Conservation (phyloP, 2,888 invertebrate genomes). For the Parasteatoda lunata region DNA sequence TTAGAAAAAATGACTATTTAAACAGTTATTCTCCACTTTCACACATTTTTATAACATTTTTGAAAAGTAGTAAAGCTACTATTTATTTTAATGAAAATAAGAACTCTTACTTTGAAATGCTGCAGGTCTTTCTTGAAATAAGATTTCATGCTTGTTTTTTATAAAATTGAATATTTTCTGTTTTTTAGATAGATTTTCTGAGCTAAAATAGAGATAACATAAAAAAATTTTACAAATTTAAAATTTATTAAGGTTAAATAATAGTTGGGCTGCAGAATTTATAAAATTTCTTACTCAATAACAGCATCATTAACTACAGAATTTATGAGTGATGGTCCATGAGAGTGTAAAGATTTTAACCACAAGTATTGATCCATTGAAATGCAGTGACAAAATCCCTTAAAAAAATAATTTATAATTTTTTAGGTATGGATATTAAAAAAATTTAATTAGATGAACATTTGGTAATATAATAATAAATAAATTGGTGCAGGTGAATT, state of each 20-base stretch:
- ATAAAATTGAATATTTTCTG: neutral
- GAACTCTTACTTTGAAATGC: neutral
- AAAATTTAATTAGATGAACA: too few species aligned
- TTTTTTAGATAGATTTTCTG: neutral
- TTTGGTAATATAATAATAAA: too few species aligned
- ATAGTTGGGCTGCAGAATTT: neutral
- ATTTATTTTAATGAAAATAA: neutral
- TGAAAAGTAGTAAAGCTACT: neutral
- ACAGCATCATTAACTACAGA: neutral
- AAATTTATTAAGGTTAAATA: too few species aligned
- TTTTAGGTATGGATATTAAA: too few species aligned
- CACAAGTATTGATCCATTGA: neutral
- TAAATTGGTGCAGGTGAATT: too few species aligned
- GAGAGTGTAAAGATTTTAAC: neutral
- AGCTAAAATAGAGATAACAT: neutral
- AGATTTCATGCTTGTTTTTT: neutral
- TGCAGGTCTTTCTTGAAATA: neutral
- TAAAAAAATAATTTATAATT: too few species aligned
- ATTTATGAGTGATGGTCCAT: neutral
- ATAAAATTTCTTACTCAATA: neutral
- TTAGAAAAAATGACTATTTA: neutral
- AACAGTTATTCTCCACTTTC: neutral
- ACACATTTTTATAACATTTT: neutral
- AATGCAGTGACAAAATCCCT: too few species aligned
- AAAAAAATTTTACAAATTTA: too few species aligned